A percentile compares a stretch with the other conserved stretches of the same genome.
Evolutionary conservation across 2,113 vertebrate genomes (phyloP).

Genomic region (Phyllopteryx taeniolatus): DNA sequence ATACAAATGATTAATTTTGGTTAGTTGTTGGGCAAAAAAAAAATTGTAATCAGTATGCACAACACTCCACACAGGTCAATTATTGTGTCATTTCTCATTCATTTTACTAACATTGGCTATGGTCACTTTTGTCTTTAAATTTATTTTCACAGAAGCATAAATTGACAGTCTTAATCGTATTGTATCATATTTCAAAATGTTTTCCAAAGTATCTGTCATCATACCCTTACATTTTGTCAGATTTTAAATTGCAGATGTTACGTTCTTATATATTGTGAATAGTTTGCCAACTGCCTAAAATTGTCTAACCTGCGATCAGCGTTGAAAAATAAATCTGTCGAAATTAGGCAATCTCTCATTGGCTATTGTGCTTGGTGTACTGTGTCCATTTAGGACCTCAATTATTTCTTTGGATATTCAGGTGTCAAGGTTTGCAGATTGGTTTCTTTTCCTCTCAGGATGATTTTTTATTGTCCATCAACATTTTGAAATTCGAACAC

Average conservation of each 20-base stretch:
- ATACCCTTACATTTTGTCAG: neutral
- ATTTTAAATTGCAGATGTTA: slow-evolving; percentile 25
- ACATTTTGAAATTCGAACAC: slow-evolving; percentile 15
- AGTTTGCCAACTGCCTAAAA: slow-evolving; percentile 73
- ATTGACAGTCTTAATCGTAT: neutral
- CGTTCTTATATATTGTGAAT: slow-evolving; percentile 45
- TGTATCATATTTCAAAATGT: neutral
- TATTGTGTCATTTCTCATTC: neutral
- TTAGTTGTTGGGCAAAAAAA: neutral
- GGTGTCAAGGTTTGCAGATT: slow-evolving; percentile 13
- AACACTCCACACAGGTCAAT: neutral
- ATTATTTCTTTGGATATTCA: slow-evolving; percentile 24
- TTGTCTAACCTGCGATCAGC: slow-evolving; percentile 59
- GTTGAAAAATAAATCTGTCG: slow-evolving; percentile 25
- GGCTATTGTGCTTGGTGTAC: slow-evolving; percentile 31
- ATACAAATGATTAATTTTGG: neutral
- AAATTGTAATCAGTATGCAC: neutral
- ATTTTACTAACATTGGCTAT: neutral
- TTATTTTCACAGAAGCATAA: neutral
- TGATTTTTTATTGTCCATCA: slow-evolving; percentile 6
- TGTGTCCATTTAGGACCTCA: slow-evolving; percentile 3
- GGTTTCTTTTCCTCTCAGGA: slow-evolving; percentile 4
- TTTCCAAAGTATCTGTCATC: neutral
- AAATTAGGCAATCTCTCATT: slow-evolving; percentile 32
- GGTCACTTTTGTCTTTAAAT: neutral